Conservation (phyloP, 2,113 vertebrate species). For the Bufo gargarizans region DNA sequence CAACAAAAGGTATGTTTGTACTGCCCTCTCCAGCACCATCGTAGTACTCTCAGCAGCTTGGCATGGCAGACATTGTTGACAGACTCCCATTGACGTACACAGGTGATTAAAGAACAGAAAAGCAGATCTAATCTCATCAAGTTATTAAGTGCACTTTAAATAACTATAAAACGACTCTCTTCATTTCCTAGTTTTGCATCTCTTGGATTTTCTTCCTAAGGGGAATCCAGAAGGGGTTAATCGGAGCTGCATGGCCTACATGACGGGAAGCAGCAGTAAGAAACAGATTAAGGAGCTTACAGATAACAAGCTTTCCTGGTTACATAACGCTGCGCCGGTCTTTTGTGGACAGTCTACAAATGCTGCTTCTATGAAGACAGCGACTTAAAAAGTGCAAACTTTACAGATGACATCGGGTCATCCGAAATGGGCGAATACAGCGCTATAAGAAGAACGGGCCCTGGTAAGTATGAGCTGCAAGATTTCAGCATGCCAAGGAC, state of each 20-base stretch:
- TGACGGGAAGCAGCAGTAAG: slow-evolving; percentile 11
- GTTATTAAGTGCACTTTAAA: neutral
- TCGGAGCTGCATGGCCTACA: neutral
- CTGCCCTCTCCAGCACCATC: no score
- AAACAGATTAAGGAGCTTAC: slow-evolving; percentile 21
- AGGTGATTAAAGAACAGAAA: neutral
- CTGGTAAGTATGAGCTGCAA: neutral
- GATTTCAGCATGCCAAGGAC: neutral
- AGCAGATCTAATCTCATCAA: neutral
- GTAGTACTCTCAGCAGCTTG: no score
- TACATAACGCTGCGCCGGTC: neutral
- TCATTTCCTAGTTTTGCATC: neutral
- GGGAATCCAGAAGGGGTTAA: neutral
- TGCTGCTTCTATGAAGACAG: neutral
- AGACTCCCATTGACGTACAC: no score
- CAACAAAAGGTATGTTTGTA: no score
- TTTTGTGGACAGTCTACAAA: neutral
- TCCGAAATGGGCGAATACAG: neutral
- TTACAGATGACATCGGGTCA: neutral
- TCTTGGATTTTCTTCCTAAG: neutral
- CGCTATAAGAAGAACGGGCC: neutral
- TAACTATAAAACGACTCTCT: neutral
- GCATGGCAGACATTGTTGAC: no score
- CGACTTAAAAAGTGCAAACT: neutral
- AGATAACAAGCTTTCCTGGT: slow-evolving; percentile 28